These are phyloP conservation scores for Dione juno DNA, from an alignment of 2,888 invertebrate species.

Conservation along the genomic window DNA sequence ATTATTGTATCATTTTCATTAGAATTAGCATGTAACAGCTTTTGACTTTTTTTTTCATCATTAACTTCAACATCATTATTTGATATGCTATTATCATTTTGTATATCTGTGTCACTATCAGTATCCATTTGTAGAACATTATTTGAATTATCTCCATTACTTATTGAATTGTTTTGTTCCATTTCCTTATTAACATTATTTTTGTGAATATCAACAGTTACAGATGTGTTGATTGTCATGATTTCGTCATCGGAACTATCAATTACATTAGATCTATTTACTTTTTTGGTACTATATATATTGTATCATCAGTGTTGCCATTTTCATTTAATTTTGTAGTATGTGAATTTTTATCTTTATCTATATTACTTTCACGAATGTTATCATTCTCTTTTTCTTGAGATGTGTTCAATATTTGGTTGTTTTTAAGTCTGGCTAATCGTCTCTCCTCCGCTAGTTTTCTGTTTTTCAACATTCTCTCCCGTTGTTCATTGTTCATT, in stretches of 20 bases:
- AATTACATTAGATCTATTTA: constrained; percentile 46
- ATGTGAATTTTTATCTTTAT: constrained; percentile 30
- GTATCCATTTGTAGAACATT: constrained; percentile 12
- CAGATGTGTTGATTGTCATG: constrained; percentile 46
- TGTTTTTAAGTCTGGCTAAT: constrained; percentile 77
- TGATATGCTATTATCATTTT: constrained; percentile 30
- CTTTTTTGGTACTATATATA: constrained; percentile 24
- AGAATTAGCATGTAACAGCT: constrained; percentile 16
- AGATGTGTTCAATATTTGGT: background rate
- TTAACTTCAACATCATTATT: constrained; percentile 21
- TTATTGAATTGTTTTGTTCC: constrained; percentile 12
- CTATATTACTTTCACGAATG: constrained; percentile 24
- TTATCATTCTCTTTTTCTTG: constrained; percentile 15
- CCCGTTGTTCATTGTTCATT: constrained; percentile 85
- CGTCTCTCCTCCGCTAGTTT: constrained; percentile 85
- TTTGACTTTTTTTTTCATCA: background rate
- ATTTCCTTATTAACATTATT: constrained; percentile 2
- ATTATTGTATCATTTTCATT: constrained; percentile 17
- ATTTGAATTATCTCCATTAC: constrained; percentile 19
- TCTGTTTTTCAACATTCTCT: constrained; percentile 87
- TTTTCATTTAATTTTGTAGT: constrained; percentile 1
- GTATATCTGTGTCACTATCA: constrained; percentile 21
- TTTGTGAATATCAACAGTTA: constrained; percentile 50
- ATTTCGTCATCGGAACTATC: constrained; percentile 53
- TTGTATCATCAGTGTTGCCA: constrained; percentile 21